Conservation (phyloP, 2,113 vertebrate genomes). For the Sinocyclocheilus rhinocerous region DNA sequence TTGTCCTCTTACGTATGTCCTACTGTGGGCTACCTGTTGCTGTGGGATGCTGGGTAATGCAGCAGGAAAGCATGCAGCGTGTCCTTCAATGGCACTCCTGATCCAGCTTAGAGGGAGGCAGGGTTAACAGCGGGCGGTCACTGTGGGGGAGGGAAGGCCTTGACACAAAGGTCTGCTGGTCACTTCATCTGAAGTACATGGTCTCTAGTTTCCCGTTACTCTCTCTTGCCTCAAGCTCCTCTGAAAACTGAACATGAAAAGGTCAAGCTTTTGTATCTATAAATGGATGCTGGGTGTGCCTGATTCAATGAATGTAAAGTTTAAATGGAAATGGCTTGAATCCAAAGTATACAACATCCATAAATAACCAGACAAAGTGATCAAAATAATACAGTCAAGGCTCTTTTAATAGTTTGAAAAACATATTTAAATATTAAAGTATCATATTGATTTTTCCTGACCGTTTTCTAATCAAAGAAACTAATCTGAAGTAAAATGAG, state of each 20-base stretch:
- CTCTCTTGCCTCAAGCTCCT: slow-evolving; percentile 31
- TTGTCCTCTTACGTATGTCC: background rate
- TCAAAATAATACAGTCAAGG: background rate
- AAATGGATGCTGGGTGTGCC: slow-evolving; percentile 34
- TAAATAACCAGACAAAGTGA: slow-evolving; percentile 3
- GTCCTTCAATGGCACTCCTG: slow-evolving; percentile 27
- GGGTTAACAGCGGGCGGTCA: slow-evolving; percentile 27
- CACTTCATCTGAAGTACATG: slow-evolving; percentile 18
- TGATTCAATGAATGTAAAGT: slow-evolving; percentile 32
- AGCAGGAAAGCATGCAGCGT: background rate
- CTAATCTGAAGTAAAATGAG: background rate
- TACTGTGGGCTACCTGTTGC: slow-evolving; percentile 38
- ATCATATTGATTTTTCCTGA: background rate
- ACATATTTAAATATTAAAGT: background rate
- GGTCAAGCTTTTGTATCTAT: slow-evolving; percentile 27
- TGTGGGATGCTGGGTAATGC: slow-evolving; percentile 43
- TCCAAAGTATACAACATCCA: slow-evolving; percentile 5
- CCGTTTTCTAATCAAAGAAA: background rate
- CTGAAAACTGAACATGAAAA: slow-evolving; percentile 23
- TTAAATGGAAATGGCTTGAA: slow-evolving; percentile 38
- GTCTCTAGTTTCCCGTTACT: slow-evolving; percentile 28
- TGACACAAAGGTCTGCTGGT: slow-evolving; percentile 46
- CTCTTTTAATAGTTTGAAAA: background rate
- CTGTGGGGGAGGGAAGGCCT: slow-evolving; percentile 33
- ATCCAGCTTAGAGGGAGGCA: slow-evolving; percentile 52